Percentiles rank a stretch among this genome's conserved stretches.
Conservation (phyloP, 2,113 vertebrate species). For the Phrynosoma blainvillii region DNA sequence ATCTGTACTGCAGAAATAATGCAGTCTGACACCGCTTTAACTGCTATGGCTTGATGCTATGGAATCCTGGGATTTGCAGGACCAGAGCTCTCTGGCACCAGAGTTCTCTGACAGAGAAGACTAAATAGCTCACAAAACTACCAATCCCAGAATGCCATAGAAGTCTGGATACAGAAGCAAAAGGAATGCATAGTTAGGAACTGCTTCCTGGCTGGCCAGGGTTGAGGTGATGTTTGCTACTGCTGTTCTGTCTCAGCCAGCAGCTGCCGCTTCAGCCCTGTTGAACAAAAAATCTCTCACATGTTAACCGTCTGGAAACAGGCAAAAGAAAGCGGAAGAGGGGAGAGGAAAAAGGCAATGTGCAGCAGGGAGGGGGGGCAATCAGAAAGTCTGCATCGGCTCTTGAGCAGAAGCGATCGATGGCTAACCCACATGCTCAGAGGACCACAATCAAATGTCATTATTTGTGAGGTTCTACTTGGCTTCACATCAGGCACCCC, state of each 20-base stretch:
- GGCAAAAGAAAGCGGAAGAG: neutral
- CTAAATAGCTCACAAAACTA: too few relatives aligned
- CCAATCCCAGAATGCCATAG: too few relatives aligned
- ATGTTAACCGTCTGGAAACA: constrained; percentile 59
- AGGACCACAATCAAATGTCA: constrained; percentile 83
- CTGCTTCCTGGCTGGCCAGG: neutral
- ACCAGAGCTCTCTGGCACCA: too few relatives aligned
- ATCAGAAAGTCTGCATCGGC: constrained; percentile 14
- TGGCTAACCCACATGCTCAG: constrained; percentile 77
- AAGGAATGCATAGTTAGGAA: neutral
- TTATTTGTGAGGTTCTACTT: constrained; percentile 91
- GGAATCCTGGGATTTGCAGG: too few relatives aligned
- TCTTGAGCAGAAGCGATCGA: constrained; percentile 76
- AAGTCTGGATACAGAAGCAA: neutral
- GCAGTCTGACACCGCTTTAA: too few relatives aligned
- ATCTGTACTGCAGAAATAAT: too few relatives aligned
- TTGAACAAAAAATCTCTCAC: constrained; percentile 45
- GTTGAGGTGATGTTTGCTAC: accelerated
- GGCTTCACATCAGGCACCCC: constrained; percentile 83
- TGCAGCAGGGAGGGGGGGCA: constrained; percentile 17
- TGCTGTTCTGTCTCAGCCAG: neutral
- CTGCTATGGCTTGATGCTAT: too few relatives aligned
- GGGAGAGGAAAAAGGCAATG: too few relatives aligned
- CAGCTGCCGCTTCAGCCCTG: neutral
- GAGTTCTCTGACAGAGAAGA: too few relatives aligned